Evolutionary conservation across 2,113 vertebrate species (phyloP), one percentile per base, ranked within the genome.

Genomic region (Theropithecus gelada): DNA sequence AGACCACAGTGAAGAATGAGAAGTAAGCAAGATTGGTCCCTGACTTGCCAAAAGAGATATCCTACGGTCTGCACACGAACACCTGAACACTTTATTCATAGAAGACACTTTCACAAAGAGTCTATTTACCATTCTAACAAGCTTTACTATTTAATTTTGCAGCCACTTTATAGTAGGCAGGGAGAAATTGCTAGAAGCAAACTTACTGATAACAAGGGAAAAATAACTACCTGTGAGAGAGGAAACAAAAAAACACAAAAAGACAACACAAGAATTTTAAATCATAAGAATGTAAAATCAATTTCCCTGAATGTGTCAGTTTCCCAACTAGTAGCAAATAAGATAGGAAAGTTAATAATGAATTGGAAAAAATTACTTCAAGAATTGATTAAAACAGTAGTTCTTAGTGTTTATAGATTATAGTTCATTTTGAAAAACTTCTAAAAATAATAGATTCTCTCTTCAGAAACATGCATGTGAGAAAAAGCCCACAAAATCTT

Each of bases 121-220:
- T 30, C 23, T 81, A 40, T n/a, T 88, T 55, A 48, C 57, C 78
- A 45, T 92, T 88, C 85, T 88, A 90, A 87, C 22, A 70, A 59
- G 4, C 6, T 79, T 73, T 76, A 20, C 43, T 91, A 52, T 94
- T 27, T 85, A 40, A 79, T 82, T 93, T 93, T 87, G 32, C 43
- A 85, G 40, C 43, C 90, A 90, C 25, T 88, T 94, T 61, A 38
- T 14, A 79, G 17, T 85, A 80, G 45, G 32, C n/a, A 93, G 13
- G 45, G 43, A 89, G 20, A 96, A 55, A 95, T 12, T 68, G 17
- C 20, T 90, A 66, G 27, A 97, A 81, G 38, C 73, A 90, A 96
- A 70, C 43, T 94, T 94, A 50, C 6, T 81, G 57, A 23, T 50
- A 48, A 90, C 32, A 80, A 79, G 66, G 38, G 27, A 80, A 76